Percentiles rank a stretch among this genome's conserved stretches.
Evolutionary conservation across 2,113 vertebrate genomes (phyloP).

Genomic region (Coptodon rendalli): DNA sequence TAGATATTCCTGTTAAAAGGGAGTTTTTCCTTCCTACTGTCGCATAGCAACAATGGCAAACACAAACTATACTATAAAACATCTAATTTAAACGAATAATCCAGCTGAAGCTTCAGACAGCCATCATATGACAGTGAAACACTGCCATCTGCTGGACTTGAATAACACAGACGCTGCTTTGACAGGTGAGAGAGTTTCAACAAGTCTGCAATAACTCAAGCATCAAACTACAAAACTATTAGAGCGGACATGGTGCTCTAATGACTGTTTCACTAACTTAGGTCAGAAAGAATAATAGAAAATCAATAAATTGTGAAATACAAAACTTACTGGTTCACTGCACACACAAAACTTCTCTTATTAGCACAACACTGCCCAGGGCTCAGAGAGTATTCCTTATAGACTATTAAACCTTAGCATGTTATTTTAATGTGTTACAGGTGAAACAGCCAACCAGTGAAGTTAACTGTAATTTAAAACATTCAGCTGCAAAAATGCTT

Average conservation of each 20-base stretch:
- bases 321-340: accelerated
- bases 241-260: accelerated
- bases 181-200: neutral
- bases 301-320: accelerated
- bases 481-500: neutral
- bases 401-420: accelerated
- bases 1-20: accelerated
- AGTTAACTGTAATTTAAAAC: accelerated
- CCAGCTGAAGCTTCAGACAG: too few species aligned
- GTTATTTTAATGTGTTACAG: neutral
- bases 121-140: too few species aligned
- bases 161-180: too few species aligned
- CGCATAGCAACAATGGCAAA: too few species aligned
- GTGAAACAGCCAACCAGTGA: accelerated
- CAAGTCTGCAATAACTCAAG: accelerated
- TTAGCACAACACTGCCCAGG: neutral
- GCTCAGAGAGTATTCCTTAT: neutral
- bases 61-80: too few species aligned
- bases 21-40: too few species aligned
- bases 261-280: accelerated
- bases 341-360: accelerated
- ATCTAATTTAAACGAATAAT: too few species aligned
- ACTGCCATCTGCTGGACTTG: too few species aligned
- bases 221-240: neutral
- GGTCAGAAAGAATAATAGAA: neutral